Conservation (phyloP, 2,888 invertebrate genomes). For the Gymnocheta viridis region DNA sequence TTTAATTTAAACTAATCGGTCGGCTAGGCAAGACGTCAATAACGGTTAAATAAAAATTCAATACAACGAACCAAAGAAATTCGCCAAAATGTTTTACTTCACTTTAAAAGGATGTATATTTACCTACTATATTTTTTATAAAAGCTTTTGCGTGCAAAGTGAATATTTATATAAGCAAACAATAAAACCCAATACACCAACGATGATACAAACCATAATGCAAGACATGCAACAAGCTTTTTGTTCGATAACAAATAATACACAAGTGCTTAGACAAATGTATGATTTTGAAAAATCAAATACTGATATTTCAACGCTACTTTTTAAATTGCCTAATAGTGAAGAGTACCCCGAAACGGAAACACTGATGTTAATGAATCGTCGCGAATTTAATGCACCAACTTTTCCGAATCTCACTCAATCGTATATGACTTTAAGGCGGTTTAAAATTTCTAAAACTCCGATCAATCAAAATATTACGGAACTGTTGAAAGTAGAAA, state of each 20-base stretch:
- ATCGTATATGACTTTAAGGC: constrained; percentile 66
- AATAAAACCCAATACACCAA: constrained; percentile 35
- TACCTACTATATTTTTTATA: constrained; percentile 10
- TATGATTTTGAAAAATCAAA: constrained; percentile 73
- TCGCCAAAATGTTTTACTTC: constrained; percentile 37
- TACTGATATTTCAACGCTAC: constrained; percentile 54
- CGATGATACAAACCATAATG: constrained; percentile 68
- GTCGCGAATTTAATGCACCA: constrained; percentile 77
- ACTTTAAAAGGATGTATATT: constrained; percentile 29
- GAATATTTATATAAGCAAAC: constrained; percentile 48
- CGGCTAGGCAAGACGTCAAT: constrained; percentile 58
- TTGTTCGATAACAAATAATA: constrained; percentile 75
- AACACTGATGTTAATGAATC: constrained; percentile 74
- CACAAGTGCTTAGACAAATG: constrained; percentile 74
- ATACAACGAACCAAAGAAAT: constrained; percentile 21
- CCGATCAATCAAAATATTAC: constrained; percentile 13
- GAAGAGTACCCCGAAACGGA: constrained; percentile 36
- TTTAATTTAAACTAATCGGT: constrained; percentile 63
- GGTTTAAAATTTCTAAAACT: constrained; percentile 35
- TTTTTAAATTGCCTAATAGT: constrained; percentile 64
- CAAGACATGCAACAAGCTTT: constrained; percentile 77
- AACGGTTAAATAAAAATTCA: constrained; percentile 28
- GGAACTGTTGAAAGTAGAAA: constrained; percentile 35
- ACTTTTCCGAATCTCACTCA: constrained; percentile 79
- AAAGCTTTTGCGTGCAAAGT: constrained; percentile 26